These are phyloP conservation scores for Cylloceria caligata DNA, from an alignment of 2,888 invertebrate genomes.

Conservation along the genomic window DNA sequence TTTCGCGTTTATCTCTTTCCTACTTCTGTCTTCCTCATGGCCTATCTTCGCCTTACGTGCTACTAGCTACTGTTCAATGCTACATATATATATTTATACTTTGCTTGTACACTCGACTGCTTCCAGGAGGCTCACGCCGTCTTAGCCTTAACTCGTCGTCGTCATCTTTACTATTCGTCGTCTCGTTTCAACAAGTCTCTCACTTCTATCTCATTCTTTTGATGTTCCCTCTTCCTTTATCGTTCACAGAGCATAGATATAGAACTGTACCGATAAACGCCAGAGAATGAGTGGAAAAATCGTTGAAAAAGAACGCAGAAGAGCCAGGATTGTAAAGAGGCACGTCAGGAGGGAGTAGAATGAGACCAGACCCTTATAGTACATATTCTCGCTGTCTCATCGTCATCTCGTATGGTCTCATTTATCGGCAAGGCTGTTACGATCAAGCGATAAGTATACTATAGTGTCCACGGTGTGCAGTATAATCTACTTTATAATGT, in stretches of 20 bases:
- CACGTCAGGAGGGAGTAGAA: slow-evolving; percentile 6
- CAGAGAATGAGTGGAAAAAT: slow-evolving; percentile 23
- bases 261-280: slow-evolving; percentile 16
- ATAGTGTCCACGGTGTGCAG: not conserved
- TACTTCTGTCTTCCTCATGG: slow-evolving; percentile 60
- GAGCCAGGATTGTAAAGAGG: slow-evolving; percentile 24
- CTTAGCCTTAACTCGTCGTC: slow-evolving; percentile 33
- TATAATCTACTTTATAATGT: too few species aligned
- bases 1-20: slow-evolving; percentile 61
- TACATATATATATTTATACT: slow-evolving; percentile 42
- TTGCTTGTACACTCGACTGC: slow-evolving; percentile 41
- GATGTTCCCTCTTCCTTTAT: slow-evolving; percentile 10
- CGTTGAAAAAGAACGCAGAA: slow-evolving; percentile 2
- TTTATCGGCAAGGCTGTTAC: slow-evolving; percentile 71
- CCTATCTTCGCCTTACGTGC: slow-evolving; percentile 64
- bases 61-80: slow-evolving; percentile 54
- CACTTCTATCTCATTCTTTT: slow-evolving; percentile 15
- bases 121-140: slow-evolving; percentile 35
- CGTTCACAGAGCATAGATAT: not conserved
- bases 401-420: slow-evolving; percentile 74
- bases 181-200: slow-evolving; percentile 53
- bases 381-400: slow-evolving; percentile 73
- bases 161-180: slow-evolving; percentile 45
- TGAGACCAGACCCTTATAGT: slow-evolving; percentile 12
- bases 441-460: slow-evolving; percentile 19